Base-by-base conservation (phyloP, 2,113 vertebrate species). In the Ovis canadensis region DNA sequence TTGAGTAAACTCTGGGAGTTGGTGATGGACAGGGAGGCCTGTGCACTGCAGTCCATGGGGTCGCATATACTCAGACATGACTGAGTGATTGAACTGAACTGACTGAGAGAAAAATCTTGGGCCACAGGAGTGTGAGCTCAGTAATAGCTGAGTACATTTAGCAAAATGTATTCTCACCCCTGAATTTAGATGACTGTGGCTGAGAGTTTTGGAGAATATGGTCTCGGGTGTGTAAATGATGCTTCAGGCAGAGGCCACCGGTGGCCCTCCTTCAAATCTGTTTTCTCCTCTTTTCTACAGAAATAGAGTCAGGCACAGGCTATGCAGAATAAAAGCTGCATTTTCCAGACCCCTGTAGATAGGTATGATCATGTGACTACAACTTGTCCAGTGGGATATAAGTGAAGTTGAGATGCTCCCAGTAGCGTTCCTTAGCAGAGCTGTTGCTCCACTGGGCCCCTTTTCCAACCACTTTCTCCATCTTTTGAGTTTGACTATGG, bases 391-490 rank as follows among this genome's bases (percentile, higher is more conserved):
- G 0, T 1, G 40, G 80, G 45, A 23, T 16, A 17, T 9, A 21
- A 27, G 3, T 23, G 19, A 19, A n/a, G 6, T 2, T 29, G 33
- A 67, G 33, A 29, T 21, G 43, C 6, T n/a, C 31, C 52, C 4
- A 2, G 13, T 14, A 33, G 1, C 21, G 25, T 27, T n/a, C 36
- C 4, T 6, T 1, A 29, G 31, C 36, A 62, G 6, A 90, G 25
- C 7, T 2, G 5, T 27, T 4, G 0, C 14, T n/a, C 1, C 13
- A 0, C 0, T 0, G 5, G 16, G 15, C 27, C 16, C 16, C 2
- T 48, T 48, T 77, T 29, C 27, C 1, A 7, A 4, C 74, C 7
- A 43, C 64, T 15, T 54, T 17, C 64, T 36, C 43, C 21, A 17
- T 17, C 82, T 23, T 43, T 77, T 9, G 1, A 23, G 36, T 31